phyloP scores from a whole-genome alignment of 2,113 vertebrate genomes.

The Cebus imitator region DNA sequence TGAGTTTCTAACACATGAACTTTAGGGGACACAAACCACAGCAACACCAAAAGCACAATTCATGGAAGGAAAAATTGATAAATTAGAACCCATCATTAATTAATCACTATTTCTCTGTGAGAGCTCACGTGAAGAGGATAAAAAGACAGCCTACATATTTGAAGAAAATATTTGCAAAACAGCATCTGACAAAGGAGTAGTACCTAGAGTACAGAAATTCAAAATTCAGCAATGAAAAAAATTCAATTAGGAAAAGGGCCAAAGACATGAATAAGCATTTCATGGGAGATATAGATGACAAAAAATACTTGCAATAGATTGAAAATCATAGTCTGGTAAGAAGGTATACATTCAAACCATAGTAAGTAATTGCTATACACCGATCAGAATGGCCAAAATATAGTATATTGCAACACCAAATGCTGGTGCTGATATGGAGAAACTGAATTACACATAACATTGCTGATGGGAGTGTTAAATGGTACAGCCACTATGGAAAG shows the following conservation, averaged over 20 bases:
- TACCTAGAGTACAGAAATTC: neutral
- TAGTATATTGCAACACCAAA: neutral
- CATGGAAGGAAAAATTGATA: neutral
- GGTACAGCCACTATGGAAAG: too few relatives aligned
- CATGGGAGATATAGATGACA: neutral
- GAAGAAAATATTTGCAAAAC: neutral
- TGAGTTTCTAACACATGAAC: too few relatives aligned
- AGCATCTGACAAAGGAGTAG: neutral
- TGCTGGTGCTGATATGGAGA: neutral
- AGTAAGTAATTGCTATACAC: neutral
- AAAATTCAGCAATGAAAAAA: neutral
- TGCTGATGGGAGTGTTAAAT: neutral
- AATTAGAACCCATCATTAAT: too few relatives aligned
- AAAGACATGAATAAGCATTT: neutral
- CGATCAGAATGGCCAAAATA: neutral
- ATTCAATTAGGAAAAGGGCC: neutral
- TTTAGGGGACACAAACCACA: too few relatives aligned
- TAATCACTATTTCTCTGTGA: neutral
- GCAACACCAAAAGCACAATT: neutral
- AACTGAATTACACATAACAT: rapidly evolving
- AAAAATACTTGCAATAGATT: neutral
- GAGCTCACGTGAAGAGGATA: neutral
- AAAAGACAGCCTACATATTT: neutral
- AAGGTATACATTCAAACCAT: neutral
- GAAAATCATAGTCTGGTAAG: neutral